phyloP scores from a whole-genome alignment of 2,797 vertebrate genomes.

The Sebastes minor region DNA sequence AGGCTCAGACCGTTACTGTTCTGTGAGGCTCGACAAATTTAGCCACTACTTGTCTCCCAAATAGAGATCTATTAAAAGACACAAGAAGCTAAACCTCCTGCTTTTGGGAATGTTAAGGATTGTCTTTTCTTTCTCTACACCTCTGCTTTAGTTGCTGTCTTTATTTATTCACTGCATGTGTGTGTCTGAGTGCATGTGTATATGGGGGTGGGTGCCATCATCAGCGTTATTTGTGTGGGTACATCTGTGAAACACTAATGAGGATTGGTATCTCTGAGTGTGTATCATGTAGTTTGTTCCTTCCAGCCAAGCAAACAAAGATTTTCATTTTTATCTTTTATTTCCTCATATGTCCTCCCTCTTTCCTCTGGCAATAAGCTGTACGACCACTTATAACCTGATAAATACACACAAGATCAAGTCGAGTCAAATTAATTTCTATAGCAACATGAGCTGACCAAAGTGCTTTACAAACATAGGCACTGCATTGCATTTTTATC shows the following conservation, averaged over 20 bases:
- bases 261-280: conserved; percentile 3
- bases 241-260: conserved; percentile 46
- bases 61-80: conserved; percentile 12
- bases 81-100: conserved; percentile 23
- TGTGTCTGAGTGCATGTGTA: background rate
- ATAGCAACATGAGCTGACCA: background rate
- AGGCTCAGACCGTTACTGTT: background rate
- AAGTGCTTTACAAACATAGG: too few species aligned
- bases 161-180: background rate
- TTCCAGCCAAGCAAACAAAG: conserved; percentile 2
- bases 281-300: background rate
- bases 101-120: conserved; percentile 33
- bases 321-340: background rate
- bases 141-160: conserved; percentile 2
- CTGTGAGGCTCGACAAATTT: background rate
- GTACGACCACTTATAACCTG: background rate
- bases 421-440: background rate
- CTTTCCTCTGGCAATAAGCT: background rate
- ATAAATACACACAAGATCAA: background rate
- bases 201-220: conserved; percentile 8
- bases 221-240: conserved; percentile 34
- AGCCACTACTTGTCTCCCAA: conserved; percentile 21
- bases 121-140: conserved; percentile 3
- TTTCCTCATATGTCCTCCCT: background rate
- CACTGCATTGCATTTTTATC: too few species aligned